phyloP scores from a whole-genome alignment of 2,888 invertebrate species.

The Drosophila cognata region DNA sequence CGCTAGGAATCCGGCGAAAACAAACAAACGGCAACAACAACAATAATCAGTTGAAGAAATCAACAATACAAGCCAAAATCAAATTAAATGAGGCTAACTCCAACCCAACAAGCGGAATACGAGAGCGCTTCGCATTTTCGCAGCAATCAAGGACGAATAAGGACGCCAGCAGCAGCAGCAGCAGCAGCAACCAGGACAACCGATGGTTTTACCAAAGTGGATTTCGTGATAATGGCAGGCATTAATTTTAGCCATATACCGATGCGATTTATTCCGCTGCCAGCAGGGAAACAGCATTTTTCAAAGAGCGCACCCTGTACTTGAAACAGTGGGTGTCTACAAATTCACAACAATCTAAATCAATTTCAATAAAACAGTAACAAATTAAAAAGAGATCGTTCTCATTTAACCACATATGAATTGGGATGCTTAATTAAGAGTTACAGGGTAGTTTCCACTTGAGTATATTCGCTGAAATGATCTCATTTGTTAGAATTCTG shows the following conservation, averaged over 20 bases:
- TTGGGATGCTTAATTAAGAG: neutral
- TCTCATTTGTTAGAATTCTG: constrained; percentile 20
- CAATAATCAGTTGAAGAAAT: constrained; percentile 27
- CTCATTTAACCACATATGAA: neutral
- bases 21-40: constrained; percentile 51
- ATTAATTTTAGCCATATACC: constrained; percentile 65
- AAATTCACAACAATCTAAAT: neutral
- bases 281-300: constrained; percentile 4
- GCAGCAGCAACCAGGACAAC: constrained; percentile 29
- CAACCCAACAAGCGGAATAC: constrained; percentile 16
- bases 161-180: constrained; percentile 35
- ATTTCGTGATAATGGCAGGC: constrained; percentile 71
- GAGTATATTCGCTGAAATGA: neutral
- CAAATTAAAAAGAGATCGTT: neutral
- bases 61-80: constrained; percentile 55
- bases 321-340: neutral
- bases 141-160: constrained; percentile 72
- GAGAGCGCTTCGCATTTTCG: constrained; percentile 30
- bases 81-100: constrained; percentile 54
- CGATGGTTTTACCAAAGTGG: constrained; percentile 57
- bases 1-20: constrained; percentile 66
- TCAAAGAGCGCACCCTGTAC: constrained; percentile 1
- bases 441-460: constrained; percentile 1
- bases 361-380: neutral
- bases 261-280: constrained; percentile 38